Conservation (phyloP, 2,113 vertebrate genomes). For the Thymallus thymallus region DNA sequence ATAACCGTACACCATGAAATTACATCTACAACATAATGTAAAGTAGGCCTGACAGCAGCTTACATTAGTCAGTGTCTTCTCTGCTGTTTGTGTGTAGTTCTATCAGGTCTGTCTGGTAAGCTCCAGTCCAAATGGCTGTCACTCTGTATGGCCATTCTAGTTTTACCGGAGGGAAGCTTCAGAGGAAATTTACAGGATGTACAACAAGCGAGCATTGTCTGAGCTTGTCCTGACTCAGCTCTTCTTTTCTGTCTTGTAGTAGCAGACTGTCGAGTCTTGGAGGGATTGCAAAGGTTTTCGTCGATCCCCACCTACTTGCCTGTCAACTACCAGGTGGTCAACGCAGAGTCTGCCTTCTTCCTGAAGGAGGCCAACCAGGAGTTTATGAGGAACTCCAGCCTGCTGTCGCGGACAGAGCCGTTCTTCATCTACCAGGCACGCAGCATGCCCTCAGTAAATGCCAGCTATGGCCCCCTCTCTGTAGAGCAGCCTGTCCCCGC, state of each 20-base stretch:
- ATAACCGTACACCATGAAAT: neutral
- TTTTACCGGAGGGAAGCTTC: conserved; percentile 9
- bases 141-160: neutral
- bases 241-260: conserved; percentile 70
- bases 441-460: conserved; percentile 78
- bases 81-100: neutral
- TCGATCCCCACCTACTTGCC: conserved; percentile 88
- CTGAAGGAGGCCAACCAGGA: conserved; percentile 89
- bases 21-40: neutral
- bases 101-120: neutral
- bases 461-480: conserved; percentile 86
- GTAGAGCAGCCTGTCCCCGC: conserved; percentile 80
- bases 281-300: conserved; percentile 80
- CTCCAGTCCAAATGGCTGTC: neutral
- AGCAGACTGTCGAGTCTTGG: conserved; percentile 77
- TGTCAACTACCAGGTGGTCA: conserved; percentile 83
- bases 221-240: conserved; percentile 33
- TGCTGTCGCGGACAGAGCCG: conserved; percentile 81
- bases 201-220: neutral
- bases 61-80: no score
- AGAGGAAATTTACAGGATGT: neutral
- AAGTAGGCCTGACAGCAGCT: neutral
- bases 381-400: conserved; percentile 85
- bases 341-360: conserved; percentile 83
- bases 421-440: conserved; percentile 87